These are phyloP conservation scores for Aleadryas rufinucha DNA, from an alignment of 2,113 vertebrate genomes.

Conservation along the genomic window DNA sequence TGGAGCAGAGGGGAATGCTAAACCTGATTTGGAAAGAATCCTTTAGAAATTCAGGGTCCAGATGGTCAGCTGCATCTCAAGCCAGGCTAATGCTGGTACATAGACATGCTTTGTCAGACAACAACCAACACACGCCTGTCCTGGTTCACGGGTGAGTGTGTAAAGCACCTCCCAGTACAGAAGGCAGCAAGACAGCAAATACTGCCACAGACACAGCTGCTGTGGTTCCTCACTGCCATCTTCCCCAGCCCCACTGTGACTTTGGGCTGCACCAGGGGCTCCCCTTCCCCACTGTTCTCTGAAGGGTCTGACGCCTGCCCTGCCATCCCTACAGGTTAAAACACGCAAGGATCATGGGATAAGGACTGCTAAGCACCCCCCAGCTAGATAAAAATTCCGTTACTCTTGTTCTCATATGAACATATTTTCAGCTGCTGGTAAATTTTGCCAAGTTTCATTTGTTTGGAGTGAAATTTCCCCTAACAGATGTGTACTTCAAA, in stretches of 20 bases:
- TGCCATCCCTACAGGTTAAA: not conserved
- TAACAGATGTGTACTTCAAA: not conserved
- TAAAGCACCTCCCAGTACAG: not conserved
- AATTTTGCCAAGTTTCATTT: not conserved
- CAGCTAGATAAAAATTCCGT: not conserved
- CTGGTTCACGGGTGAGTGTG: not conserved
- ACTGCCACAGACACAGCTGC: not conserved
- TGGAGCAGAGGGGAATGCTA: not conserved
- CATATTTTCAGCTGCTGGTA: not conserved
- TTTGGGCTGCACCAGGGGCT: not conserved
- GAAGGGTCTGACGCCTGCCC: not conserved
- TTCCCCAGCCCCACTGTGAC: fast-evolving
- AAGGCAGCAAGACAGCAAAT: not conserved
- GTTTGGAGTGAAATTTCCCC: not conserved
- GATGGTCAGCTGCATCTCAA: slow-evolving; percentile 11
- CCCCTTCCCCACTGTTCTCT: not conserved
- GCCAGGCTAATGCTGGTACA: not conserved
- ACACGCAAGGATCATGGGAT: fast-evolving
- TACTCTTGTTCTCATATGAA: not conserved
- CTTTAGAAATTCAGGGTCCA: not conserved
- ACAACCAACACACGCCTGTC: not conserved
- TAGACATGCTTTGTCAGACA: not conserved
- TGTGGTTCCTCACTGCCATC: fast-evolving
- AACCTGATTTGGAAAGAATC: slow-evolving; percentile 10
- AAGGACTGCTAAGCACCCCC: not conserved